Evolutionary conservation across 2,888 invertebrate genomes (phyloP), one percentile per base, ranked within the genome.

Genomic region (Mythimna ferrago): DNA sequence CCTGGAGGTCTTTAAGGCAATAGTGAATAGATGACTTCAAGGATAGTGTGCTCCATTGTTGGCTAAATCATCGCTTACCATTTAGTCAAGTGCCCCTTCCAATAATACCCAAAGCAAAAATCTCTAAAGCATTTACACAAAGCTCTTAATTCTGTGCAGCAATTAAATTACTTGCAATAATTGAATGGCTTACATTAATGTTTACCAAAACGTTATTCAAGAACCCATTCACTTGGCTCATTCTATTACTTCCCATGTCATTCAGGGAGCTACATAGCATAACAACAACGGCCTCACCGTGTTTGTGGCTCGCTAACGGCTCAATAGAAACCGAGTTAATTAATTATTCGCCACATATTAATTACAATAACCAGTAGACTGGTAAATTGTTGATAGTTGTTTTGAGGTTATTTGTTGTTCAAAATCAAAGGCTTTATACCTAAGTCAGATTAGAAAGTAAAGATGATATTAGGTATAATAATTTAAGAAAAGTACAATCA

Each of bases 281-380:
- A 41, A 48, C n/a, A 56, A 56, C 44, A 63, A 57, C 35, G 51
- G n/a, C 69, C 71, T 69, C 60, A 58, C 73, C 74, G 65, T 60
- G n/a, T 65, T 21, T 53, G 65, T 56, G 32, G 57, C 66, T 61
- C 26, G 38, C 64, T 58, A 74, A 73, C 73, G 56, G 48, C 73
- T 74, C 74, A 56, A 78, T 81, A 56, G 41, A 51, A 71, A 69
- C 64, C 9, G 16, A 57, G 63, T 80, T 71, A 48, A 82, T 82
- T 76, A 84, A 58, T 78, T 76, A 84, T 84, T 80, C 74, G 76
- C 71, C 26, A 70, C 81, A 78, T 75, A 78, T 80, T 84, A 80
- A 72, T 80, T 75, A 76, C 77, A 77, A 53, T 77, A 71, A 82
- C 51, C 56, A 63, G 48, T 84, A 66, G 65, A 48, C 66, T 73